Evolutionary conservation across 2,797 vertebrate species (phyloP), one percentile per base, ranked within the genome.

Genomic region (Arctocebus calabarensis): DNA sequence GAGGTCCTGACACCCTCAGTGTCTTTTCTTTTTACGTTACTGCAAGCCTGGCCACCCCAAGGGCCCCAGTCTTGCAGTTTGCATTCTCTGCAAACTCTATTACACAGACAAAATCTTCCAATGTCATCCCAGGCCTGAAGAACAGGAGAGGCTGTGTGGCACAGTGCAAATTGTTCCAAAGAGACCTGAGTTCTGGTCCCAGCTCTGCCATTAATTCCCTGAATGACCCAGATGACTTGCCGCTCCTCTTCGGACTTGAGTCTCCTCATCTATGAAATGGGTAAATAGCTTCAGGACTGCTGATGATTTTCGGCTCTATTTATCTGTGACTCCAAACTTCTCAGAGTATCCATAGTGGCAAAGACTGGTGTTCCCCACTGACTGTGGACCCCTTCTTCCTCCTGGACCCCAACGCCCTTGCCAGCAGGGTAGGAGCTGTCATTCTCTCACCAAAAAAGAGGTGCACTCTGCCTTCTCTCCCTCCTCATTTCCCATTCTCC

Each of bases 261-360:
- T 82, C 93, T 96, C 14, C n/a, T 59, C 55, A 25, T 83, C 68
- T 37, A 7, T 74, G n/a, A 48, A 90, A 79, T 70, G 64, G 70
- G 25, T 48, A n/a, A 74, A 32, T 40, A 45, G 10, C 7, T 43
- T 37, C 27, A 34, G 57, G 85, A 73, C 34, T 61, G 14, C 81
- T 19, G 7, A 14, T 74, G 23, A n/a, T 71, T 79, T 59, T 32
- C 25, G 13, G 32, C 52, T 92, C 70, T 77, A 1, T 66, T 48
- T 73, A 20, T 84, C 29, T 57, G 5, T 32, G 4, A 43, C 17
- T 86, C 16, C 68, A 34, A 8, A 1, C 17, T 52, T 45, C 27
- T 43, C 43, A 79, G 86, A 78, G 59, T 6, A 48, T 74, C 48
- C 16, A 0, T 8, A 37, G 40, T 13, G 17, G 73, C 12, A 37